phyloP scores from a whole-genome alignment of 92 coral and sea anemone genomes.

The Epizoanthus stellaris region DNA sequence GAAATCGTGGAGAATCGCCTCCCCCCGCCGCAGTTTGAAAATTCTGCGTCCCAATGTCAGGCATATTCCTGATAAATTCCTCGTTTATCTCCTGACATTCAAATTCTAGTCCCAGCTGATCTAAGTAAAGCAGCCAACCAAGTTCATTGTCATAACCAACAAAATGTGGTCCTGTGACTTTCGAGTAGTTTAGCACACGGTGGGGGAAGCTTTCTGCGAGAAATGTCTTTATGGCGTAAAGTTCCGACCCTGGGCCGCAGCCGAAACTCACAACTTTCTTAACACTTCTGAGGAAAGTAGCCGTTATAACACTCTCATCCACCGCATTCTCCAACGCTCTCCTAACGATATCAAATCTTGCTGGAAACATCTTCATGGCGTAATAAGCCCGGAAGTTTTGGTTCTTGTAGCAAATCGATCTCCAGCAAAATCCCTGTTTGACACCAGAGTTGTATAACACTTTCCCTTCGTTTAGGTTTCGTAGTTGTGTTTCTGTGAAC shows the following conservation, averaged over 20 bases:
- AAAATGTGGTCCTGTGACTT: constrained; percentile 36
- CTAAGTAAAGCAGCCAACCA: constrained; percentile 27
- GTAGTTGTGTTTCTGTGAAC: constrained; percentile 35
- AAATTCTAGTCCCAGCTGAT: constrained; percentile 34
- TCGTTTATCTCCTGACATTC: constrained; percentile 32
- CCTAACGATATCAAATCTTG: constrained; percentile 22
- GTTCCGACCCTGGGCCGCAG: constrained; percentile 39
- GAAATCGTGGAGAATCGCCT: constrained; percentile 16
- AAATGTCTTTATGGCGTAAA: constrained; percentile 27
- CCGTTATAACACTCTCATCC: constrained; percentile 31
- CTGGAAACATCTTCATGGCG: constrained; percentile 38
- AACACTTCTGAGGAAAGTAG: constrained; percentile 36
- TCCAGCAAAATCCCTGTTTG: constrained; percentile 35
- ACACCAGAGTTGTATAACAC: constrained; percentile 36
- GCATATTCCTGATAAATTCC: constrained; percentile 14
- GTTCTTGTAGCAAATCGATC: constrained; percentile 35
- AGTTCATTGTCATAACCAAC: constrained; percentile 38
- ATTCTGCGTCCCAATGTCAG: background rate
- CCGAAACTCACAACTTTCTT: constrained; percentile 43
- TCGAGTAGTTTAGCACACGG: constrained; percentile 15
- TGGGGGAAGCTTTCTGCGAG: constrained; percentile 36
- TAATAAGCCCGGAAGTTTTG: constrained; percentile 41
- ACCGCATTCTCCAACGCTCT: constrained; percentile 26
- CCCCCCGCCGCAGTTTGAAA: background rate
- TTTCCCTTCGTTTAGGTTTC: constrained; percentile 35